Conservation (phyloP, 2,888 invertebrate species). For the Callinectes sapidus region DNA sequence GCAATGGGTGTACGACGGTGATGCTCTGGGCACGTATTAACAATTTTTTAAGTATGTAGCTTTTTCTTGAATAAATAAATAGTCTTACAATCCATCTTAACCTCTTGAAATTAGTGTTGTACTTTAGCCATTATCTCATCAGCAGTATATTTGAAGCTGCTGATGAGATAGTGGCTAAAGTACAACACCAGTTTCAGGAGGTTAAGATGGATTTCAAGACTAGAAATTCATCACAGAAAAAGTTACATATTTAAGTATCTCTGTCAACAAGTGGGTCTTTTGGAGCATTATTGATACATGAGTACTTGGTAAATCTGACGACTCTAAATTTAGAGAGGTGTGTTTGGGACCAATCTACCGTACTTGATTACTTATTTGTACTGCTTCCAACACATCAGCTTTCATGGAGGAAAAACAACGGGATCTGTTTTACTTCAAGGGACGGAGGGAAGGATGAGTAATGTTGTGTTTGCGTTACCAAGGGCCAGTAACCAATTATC, state of each 20-base stretch:
- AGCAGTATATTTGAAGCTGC: too few species aligned
- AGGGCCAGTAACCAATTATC: background rate
- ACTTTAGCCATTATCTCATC: too few species aligned
- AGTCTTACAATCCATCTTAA: too few species aligned
- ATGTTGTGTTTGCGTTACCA: background rate
- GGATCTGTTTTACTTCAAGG: background rate
- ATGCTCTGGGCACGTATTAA: background rate
- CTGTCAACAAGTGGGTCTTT: background rate
- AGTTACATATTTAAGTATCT: too few species aligned
- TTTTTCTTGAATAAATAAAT: too few species aligned
- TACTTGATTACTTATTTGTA: background rate
- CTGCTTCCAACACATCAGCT: background rate
- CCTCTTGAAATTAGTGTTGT: too few species aligned
- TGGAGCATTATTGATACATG: background rate
- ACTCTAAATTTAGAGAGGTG: background rate
- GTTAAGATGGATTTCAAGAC: too few species aligned
- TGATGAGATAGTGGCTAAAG: too few species aligned
- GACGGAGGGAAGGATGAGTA: background rate
- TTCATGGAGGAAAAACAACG: background rate
- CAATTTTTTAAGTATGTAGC: too few species aligned
- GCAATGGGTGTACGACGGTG: background rate
- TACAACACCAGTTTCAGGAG: too few species aligned
- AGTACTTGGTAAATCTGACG: background rate
- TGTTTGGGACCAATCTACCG: background rate
- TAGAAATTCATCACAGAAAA: too few species aligned